Percentiles rank a stretch among this genome's conserved stretches.
Conservation (phyloP, 64 coral and sea anemone genomes). For the Platygyra sinensis region DNA sequence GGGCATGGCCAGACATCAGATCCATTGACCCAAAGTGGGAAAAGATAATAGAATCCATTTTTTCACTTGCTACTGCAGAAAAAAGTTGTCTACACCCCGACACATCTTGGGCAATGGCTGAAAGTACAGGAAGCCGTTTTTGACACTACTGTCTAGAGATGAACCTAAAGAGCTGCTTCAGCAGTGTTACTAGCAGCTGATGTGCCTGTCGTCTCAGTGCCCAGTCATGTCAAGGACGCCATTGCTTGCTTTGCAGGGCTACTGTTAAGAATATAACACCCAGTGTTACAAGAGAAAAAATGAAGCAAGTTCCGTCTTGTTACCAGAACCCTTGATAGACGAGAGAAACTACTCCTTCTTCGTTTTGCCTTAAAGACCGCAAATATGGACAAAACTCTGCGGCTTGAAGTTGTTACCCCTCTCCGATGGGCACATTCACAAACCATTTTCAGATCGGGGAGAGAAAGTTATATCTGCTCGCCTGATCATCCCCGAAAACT, state of each 20-base stretch:
- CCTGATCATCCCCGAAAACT: slow-evolving; percentile 34
- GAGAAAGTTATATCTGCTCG: slow-evolving; percentile 23
- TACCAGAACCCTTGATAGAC: slow-evolving; percentile 25
- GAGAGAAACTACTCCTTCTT: slow-evolving; percentile 64
- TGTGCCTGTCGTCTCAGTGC: slow-evolving; percentile 55
- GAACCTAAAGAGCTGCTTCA: slow-evolving; percentile 9
- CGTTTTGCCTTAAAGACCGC: slow-evolving; percentile 12
- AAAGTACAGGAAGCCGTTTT: slow-evolving; percentile 42
- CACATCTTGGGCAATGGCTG: slow-evolving; percentile 51
- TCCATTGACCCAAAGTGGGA: slow-evolving; percentile 72
- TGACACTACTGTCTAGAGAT: not conserved
- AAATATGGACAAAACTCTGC: slow-evolving; percentile 20
- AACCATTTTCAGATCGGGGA: not conserved
- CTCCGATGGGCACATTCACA: not conserved
- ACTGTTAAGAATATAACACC: too few relatives aligned
- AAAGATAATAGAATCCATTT: slow-evolving; percentile 31
- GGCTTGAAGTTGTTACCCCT: slow-evolving; percentile 41
- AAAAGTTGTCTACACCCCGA: slow-evolving; percentile 51
- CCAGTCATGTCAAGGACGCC: slow-evolving; percentile 27
- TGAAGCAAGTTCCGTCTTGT: slow-evolving; percentile 1
- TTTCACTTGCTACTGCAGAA: slow-evolving; percentile 25
- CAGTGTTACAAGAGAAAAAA: not conserved
- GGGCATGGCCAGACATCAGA: slow-evolving; percentile 58
- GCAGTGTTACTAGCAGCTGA: slow-evolving; percentile 21
- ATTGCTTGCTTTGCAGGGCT: too few relatives aligned